phyloP scores from a whole-genome alignment of 2,113 vertebrate genomes.

The Notarius lentiginosus region DNA sequence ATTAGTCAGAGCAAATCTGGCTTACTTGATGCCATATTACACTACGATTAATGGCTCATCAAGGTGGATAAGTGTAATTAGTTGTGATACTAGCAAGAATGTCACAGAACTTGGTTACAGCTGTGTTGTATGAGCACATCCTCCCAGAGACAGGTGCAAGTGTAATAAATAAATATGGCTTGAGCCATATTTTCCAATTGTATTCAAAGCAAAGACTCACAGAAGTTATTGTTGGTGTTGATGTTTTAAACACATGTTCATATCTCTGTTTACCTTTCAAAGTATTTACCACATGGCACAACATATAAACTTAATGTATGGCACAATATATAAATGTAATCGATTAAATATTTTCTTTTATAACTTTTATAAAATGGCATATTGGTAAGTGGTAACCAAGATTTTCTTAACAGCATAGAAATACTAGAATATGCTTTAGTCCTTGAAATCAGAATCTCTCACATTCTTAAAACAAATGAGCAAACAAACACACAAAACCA shows the following conservation, averaged over 20 bases:
- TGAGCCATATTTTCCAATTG: neutral
- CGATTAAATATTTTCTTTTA: neutral
- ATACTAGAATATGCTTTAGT: neutral
- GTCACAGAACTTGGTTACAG: conserved; percentile 39
- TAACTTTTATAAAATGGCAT: neutral
- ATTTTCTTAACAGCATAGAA: neutral
- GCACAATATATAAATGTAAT: too few relatives aligned
- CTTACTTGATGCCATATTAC: conserved; percentile 63
- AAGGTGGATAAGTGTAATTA: conserved; percentile 71
- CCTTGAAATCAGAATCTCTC: neutral
- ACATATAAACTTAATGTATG: too few relatives aligned
- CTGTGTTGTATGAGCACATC: conserved; percentile 48
- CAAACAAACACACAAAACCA: too few relatives aligned
- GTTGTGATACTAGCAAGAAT: conserved; percentile 55
- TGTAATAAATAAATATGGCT: neutral
- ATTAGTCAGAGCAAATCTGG: conserved; percentile 68
- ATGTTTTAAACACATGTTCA: neutral
- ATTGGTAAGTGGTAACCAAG: neutral
- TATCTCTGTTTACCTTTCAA: neutral
- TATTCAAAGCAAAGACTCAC: neutral
- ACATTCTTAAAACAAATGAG: too few relatives aligned
- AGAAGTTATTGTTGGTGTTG: too few relatives aligned
- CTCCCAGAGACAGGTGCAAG: conserved; percentile 45
- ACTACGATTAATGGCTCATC: conserved; percentile 66
- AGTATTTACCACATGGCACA: neutral